Conservation (phyloP, 1,140 invertebrate genomes). For the Nymphalis io region DNA sequence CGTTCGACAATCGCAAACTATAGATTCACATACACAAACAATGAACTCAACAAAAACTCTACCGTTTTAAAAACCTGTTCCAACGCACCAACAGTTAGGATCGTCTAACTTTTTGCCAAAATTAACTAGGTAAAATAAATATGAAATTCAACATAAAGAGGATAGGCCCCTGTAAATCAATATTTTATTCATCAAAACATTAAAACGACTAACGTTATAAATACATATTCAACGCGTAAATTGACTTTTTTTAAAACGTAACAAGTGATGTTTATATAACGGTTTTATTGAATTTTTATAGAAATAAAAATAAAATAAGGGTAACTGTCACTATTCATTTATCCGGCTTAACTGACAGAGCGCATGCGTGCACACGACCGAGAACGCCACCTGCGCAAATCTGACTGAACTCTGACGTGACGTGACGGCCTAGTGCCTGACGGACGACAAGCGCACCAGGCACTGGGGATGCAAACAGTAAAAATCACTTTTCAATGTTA, state of each 20-base stretch:
- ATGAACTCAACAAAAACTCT: slow-evolving; percentile 62
- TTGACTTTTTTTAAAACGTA: slow-evolving; percentile 43
- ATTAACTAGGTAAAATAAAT: slow-evolving; percentile 52
- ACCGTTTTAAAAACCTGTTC: slow-evolving; percentile 69
- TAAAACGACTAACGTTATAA: slow-evolving; percentile 35
- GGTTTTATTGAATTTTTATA: slow-evolving; percentile 48
- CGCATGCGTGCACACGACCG: slow-evolving; percentile 53
- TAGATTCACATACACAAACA: slow-evolving; percentile 51
- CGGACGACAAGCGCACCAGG: slow-evolving; percentile 42
- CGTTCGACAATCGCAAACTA: slow-evolving; percentile 50
- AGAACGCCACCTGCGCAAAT: slow-evolving; percentile 61
- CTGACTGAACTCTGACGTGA: slow-evolving; percentile 55
- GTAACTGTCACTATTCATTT: slow-evolving; percentile 61
- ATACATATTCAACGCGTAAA: slow-evolving; percentile 37
- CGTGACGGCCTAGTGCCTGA: slow-evolving; percentile 5
- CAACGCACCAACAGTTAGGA: slow-evolving; percentile 51
- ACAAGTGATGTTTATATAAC: slow-evolving; percentile 52
- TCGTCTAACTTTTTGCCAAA: slow-evolving; percentile 62
- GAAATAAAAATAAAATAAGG: slow-evolving; percentile 58
- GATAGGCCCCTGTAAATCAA: slow-evolving; percentile 62
- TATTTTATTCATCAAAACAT: slow-evolving; percentile 54
- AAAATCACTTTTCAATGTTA: slow-evolving; percentile 43
- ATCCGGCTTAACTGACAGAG: slow-evolving; percentile 40
- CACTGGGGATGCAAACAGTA: slow-evolving; percentile 39
- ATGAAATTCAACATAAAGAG: slow-evolving; percentile 58